phyloP scores from a whole-genome alignment of 1,140 invertebrate species.

The Neocloeon triangulifer region DNA sequence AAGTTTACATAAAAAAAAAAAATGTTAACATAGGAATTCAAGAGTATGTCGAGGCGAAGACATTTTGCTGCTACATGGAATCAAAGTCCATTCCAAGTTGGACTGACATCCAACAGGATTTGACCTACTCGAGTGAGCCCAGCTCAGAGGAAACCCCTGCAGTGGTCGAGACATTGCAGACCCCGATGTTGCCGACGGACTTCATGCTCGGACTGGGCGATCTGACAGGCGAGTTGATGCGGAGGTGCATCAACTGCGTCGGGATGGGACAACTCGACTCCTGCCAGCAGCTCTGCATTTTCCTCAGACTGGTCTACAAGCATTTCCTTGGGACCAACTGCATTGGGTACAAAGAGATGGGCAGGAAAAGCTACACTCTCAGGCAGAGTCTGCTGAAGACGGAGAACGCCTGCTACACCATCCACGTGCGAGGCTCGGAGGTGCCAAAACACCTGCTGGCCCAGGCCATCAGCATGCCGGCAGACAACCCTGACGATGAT shows the following conservation, averaged over 20 bases:
- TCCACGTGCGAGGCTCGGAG: conserved; percentile 57
- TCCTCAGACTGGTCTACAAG: conserved; percentile 2
- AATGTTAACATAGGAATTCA: conserved; percentile 27
- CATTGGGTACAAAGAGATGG: conserved; percentile 35
- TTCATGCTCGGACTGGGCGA: conserved; percentile 71
- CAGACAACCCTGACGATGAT: conserved; percentile 16
- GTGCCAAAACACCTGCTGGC: conserved; percentile 43
- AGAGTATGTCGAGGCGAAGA: conserved; percentile 69
- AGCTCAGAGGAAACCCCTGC: neutral
- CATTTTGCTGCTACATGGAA: conserved; percentile 43
- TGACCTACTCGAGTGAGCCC: conserved; percentile 15
- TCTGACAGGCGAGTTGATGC: conserved; percentile 75
- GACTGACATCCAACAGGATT: conserved; percentile 20
- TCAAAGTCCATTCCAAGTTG: conserved; percentile 19
- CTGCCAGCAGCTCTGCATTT: conserved; percentile 28
- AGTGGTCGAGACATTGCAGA: neutral
- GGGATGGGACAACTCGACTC: conserved; percentile 49
- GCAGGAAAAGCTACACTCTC: conserved; percentile 43
- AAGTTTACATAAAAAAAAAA: conserved; percentile 1
- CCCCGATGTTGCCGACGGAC: conserved; percentile 31
- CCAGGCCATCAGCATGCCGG: conserved; percentile 21
- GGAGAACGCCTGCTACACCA: conserved; percentile 64
- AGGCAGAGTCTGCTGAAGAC: conserved; percentile 56
- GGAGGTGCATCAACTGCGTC: conserved; percentile 63
- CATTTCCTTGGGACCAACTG: conserved; percentile 16